Conservation (phyloP, 1,140 invertebrate genomes). For the Nixonia krombeini region DNA sequence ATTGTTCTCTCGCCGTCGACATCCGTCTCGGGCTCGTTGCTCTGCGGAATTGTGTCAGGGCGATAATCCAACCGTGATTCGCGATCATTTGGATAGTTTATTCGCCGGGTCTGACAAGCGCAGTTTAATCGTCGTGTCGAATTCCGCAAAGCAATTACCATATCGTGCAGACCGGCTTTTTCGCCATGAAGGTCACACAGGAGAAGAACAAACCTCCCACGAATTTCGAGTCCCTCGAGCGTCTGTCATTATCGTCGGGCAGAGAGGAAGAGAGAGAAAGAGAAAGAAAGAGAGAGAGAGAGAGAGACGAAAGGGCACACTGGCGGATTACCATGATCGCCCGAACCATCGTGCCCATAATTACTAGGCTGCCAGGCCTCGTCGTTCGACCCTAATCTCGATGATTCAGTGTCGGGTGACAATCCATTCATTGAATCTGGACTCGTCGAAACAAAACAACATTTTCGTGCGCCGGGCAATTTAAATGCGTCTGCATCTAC, state of each 20-base stretch:
- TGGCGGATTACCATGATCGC: constrained; percentile 56
- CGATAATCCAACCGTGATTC: too few relatives aligned
- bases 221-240: constrained; percentile 53
- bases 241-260: constrained; percentile 56
- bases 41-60: too few relatives aligned
- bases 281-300: constrained; percentile 13
- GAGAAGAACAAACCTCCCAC: constrained; percentile 57
- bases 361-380: constrained; percentile 35
- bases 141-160: constrained; percentile 46
- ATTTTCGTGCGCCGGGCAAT: too few relatives aligned
- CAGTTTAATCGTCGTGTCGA: constrained; percentile 41
- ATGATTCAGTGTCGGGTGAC: constrained; percentile 35
- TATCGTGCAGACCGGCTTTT: constrained; percentile 28
- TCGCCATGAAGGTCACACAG: constrained; percentile 41
- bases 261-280: constrained; percentile 40
- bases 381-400: constrained; percentile 39
- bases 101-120: constrained; percentile 23
- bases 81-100: too few relatives aligned
- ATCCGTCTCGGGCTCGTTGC: too few relatives aligned
- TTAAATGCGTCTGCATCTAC: too few relatives aligned
- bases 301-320: constrained; percentile 39
- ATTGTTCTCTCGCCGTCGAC: background rate
- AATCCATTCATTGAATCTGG: constrained; percentile 32
- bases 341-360: constrained; percentile 50
- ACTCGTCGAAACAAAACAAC: constrained; percentile 20